Base-by-base conservation (phyloP, 1,140 invertebrate species). In the Zelostemma sp. region DNA sequence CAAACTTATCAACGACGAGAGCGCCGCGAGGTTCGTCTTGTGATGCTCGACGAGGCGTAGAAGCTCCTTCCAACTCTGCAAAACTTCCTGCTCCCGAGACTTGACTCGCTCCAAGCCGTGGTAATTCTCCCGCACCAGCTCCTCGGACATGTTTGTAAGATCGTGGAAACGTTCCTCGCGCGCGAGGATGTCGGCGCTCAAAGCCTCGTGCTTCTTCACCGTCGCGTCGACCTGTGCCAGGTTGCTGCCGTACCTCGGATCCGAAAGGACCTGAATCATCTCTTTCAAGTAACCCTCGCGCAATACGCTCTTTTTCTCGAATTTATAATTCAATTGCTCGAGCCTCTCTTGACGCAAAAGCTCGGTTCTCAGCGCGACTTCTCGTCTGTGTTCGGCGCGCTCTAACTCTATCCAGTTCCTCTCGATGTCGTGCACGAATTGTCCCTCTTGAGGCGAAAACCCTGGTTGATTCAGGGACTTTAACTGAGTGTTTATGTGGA, bases 161-260 rank as follows among this genome's bases (percentile, higher is more conserved):
- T 97, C 93, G 72, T 96, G 92, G 81, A 99, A 98, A 6, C 98
- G 89, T 80, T 99, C 97, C 80, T 96, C 93, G 80, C 97, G 89
- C 2, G 97, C 94, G 25, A 97, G 84, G 61, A 99, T 99, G 79
- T 99, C 97, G 0, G 97, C 97, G 72, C 94, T 95, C 48, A 99
- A 97, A 15, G 97, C 97, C 86, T 99, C 97, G 80, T 99, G 96
- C 81, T 99, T 99, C 86, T 99, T 99, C 4, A 99, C 90, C 0
- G 96, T 97, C 6, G 97, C 97, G 79, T 99, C 97, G 0, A 99
- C 96, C 82, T 99, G 96, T 0, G 91, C 89, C 57, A 97, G 85
- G 86, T 96, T 96, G 73, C 91, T 93, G 17, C 94, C 95, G 80
- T 97, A 96, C 57, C 95, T 88, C 6, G 96, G 94, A 86, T 99